Evolutionary conservation across 2,113 vertebrate genomes (phyloP).

Genomic region (Psittacula cyanocephala): DNA sequence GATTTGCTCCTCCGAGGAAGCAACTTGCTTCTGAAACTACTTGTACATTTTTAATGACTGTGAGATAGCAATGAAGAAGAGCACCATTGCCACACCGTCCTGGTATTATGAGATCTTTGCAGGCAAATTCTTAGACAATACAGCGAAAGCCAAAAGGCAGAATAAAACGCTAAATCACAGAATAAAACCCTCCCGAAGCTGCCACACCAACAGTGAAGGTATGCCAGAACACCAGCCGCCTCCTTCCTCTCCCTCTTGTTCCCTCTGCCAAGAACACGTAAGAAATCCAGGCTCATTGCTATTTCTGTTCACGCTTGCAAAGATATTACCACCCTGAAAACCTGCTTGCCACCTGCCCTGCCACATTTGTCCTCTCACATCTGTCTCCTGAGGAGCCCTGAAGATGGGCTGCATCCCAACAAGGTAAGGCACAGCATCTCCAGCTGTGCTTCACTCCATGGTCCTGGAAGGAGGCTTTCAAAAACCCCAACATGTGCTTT

Average conservation of each 20-base stretch:
- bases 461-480: not conserved
- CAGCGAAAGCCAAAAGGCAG: constrained; percentile 46
- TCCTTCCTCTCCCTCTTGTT: not conserved
- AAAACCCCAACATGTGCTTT: not conserved
- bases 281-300: not conserved
- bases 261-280: not conserved
- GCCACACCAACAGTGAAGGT: not conserved
- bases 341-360: not conserved
- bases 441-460: not conserved
- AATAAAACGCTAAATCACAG: not conserved
- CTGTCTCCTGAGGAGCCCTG: not conserved
- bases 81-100: not conserved
- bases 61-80: not conserved
- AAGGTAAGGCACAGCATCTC: not conserved
- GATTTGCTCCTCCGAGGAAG: constrained; percentile 45
- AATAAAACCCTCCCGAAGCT: not conserved
- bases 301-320: not conserved
- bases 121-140: not conserved
- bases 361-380: not conserved
- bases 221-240: not conserved
- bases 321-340: not conserved
- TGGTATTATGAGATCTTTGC: not conserved
- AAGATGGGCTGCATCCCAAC: not conserved
- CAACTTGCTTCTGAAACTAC: not conserved
- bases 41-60: constrained; percentile 40